These are phyloP conservation scores for Drosophila melanica DNA, from an alignment of 1,140 invertebrate genomes.

Conservation along the genomic window DNA sequence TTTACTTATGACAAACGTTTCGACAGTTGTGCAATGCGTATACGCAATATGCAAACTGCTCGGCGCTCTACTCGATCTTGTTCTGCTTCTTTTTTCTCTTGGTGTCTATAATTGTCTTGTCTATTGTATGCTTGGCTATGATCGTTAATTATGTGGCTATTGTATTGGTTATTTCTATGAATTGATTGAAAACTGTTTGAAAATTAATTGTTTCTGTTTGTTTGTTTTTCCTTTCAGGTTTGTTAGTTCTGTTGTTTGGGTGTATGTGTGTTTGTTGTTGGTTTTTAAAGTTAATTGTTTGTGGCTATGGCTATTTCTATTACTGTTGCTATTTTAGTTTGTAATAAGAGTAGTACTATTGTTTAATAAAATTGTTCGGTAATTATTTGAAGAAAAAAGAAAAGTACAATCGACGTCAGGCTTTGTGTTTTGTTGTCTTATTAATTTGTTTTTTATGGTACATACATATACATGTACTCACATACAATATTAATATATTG, in stretches of 20 bases:
- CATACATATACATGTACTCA: constrained; percentile 3
- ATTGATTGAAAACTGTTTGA: constrained; percentile 65
- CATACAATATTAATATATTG: constrained; percentile 24
- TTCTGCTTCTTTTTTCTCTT: constrained; percentile 73
- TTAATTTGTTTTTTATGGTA: constrained; percentile 6
- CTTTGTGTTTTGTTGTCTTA: constrained; percentile 58
- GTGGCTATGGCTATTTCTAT: constrained; percentile 78
- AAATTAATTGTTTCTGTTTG: constrained; percentile 25
- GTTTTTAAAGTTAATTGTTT: constrained; percentile 68
- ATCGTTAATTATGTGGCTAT: constrained; percentile 71
- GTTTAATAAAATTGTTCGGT: constrained; percentile 73
- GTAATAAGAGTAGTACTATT: constrained; percentile 79
- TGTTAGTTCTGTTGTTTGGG: constrained; percentile 10
- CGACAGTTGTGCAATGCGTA: constrained; percentile 15
- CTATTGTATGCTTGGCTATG: constrained; percentile 68
- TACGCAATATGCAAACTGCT: constrained; percentile 34
- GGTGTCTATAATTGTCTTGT: constrained; percentile 14
- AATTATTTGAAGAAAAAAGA: constrained; percentile 77
- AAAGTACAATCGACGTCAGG: constrained; percentile 83
- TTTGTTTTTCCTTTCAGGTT: not conserved
- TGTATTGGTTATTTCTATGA: constrained; percentile 76
- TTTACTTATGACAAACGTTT: constrained; percentile 35
- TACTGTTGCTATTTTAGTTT: constrained; percentile 76
- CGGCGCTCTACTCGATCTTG: constrained; percentile 53
- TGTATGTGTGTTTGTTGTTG: constrained; percentile 19